These are phyloP conservation scores for Wiebesia pumilae DNA, from an alignment of 1,140 invertebrate genomes.

Conservation along the genomic window DNA sequence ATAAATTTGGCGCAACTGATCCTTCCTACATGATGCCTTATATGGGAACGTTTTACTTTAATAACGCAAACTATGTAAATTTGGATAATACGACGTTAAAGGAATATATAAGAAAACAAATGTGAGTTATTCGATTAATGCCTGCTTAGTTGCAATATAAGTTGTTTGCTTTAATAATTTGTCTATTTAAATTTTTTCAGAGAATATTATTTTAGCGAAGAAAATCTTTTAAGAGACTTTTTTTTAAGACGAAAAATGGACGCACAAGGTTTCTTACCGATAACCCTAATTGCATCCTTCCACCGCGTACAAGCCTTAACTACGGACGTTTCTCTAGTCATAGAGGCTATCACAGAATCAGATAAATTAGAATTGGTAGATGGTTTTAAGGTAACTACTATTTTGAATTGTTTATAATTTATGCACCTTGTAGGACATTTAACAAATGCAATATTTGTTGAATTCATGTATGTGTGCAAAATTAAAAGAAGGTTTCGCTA, in stretches of 20 bases:
- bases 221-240: conserved; percentile 96
- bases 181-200: conserved; percentile 77
- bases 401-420: conserved; percentile 6
- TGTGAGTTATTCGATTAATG: conserved; percentile 76
- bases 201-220: conserved; percentile 99
- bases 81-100: conserved; percentile 79
- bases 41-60: conserved; percentile 79
- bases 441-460: conserved; percentile 26
- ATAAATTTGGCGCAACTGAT: conserved; percentile 24
- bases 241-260: conserved; percentile 98
- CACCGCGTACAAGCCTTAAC: conserved; percentile 93
- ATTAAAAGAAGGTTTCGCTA: conserved; percentile 66
- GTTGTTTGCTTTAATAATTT: conserved; percentile 11
- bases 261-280: conserved; percentile 91
- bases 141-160: background rate
- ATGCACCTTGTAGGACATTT: conserved; percentile 22
- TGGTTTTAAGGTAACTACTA: conserved; percentile 80
- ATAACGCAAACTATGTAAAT: conserved; percentile 73
- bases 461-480: conserved; percentile 58
- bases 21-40: conserved; percentile 78
- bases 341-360: conserved; percentile 87
- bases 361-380: conserved; percentile 88
- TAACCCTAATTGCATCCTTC: conserved; percentile 96
- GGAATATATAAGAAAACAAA: conserved; percentile 88
- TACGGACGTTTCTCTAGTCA: conserved; percentile 87